Percentiles rank a stretch among this genome's conserved stretches.
Conservation (phyloP, 2,888 invertebrate genomes). For the Volucella zonaria region DNA sequence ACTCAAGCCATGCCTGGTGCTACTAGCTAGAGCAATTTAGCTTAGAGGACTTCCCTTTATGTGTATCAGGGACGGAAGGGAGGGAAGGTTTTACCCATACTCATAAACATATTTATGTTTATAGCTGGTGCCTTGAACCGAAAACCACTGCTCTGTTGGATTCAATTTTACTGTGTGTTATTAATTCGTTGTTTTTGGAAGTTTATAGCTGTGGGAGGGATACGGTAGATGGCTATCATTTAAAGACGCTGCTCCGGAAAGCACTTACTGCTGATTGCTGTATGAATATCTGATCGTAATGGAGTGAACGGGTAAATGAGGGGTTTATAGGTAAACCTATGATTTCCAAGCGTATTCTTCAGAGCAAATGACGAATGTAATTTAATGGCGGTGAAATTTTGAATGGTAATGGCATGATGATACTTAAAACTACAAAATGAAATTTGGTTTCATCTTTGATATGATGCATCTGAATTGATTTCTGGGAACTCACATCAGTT, state of each 20-base stretch:
- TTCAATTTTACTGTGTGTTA: slow-evolving; percentile 65
- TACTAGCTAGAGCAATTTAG: too few relatives aligned
- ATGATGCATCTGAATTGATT: too few relatives aligned
- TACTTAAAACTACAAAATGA: not conserved
- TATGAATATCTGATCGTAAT: slow-evolving; percentile 48
- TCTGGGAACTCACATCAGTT: too few relatives aligned
- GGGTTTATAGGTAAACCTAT: not conserved
- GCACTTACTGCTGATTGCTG: slow-evolving; percentile 32
- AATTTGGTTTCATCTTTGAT: too few relatives aligned
- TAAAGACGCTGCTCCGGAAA: slow-evolving; percentile 15
- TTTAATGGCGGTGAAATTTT: not conserved
- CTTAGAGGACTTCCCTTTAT: too few relatives aligned
- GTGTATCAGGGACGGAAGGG: not conserved
- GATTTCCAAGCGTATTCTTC: not conserved
- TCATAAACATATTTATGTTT: not conserved
- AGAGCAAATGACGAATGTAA: slow-evolving; percentile 21
- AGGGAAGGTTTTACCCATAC: not conserved
- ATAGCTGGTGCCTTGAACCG: slow-evolving; percentile 17
- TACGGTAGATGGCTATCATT: slow-evolving; percentile 14
- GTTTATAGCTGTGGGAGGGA: slow-evolving; percentile 34
- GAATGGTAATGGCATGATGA: too few relatives aligned
- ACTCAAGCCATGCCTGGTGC: not conserved
- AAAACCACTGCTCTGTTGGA: slow-evolving; percentile 56
- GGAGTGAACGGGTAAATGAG: slow-evolving; percentile 8
- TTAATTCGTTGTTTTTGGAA: slow-evolving; percentile 57